phyloP scores from a whole-genome alignment of 2,797 vertebrate species.

The Helicolenus hilgendorfi region DNA sequence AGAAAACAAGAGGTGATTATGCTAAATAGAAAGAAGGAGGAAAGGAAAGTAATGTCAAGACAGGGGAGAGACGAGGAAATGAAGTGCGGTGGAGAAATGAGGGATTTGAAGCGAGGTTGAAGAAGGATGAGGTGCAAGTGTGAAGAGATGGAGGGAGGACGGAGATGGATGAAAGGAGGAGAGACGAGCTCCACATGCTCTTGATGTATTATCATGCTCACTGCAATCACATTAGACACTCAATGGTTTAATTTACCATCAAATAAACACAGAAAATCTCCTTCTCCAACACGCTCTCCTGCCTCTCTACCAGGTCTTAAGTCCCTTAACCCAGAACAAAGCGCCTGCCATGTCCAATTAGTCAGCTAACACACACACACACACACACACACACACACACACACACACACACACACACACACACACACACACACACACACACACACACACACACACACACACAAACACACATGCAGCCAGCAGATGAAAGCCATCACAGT shows the following conservation, averaged over 20 bases:
- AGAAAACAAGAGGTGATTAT: constrained; percentile 22
- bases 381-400: background rate
- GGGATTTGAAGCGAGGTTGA: constrained; percentile 11
- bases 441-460: too few species aligned
- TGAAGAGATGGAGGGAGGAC: constrained; percentile 50
- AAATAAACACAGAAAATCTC: constrained; percentile 28
- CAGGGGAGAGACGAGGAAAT: constrained; percentile 27
- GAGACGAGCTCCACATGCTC: constrained; percentile 21
- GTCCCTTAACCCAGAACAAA: constrained; percentile 63
- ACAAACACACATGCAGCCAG: background rate
- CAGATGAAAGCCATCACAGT: constrained; percentile 54
- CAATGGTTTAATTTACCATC: constrained; percentile 61
- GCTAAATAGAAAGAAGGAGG: constrained; percentile 1
- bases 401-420: too few species aligned
- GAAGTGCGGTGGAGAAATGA: constrained; percentile 7
- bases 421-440: background rate
- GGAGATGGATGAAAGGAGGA: constrained; percentile 61
- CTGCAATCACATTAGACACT: constrained; percentile 68
- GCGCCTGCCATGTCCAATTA: constrained; percentile 63
- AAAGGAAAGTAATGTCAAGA: constrained; percentile 14
- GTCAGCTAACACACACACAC: constrained; percentile 18
- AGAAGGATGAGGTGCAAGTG: constrained; percentile 52
- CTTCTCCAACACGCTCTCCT: background rate
- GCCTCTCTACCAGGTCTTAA: constrained; percentile 33
- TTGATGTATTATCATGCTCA: constrained; percentile 61